Base-by-base conservation (phyloP, 2,113 vertebrate genomes). In the Nycticorax nycticorax region DNA sequence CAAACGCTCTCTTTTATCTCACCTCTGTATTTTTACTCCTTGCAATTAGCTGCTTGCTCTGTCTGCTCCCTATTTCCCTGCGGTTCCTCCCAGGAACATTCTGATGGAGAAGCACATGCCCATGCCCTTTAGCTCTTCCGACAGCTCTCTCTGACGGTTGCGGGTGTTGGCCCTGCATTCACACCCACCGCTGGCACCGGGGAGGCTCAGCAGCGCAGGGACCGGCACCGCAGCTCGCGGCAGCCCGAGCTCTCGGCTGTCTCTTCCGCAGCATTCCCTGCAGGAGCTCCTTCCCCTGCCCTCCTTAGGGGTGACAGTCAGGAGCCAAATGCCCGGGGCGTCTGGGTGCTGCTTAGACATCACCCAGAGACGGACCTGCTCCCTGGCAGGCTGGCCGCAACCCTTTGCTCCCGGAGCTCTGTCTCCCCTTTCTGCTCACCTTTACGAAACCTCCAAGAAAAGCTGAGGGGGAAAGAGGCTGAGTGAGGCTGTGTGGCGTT, bases 1-100 rank as follows among this genome's bases (percentile, higher is more conserved):
- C 92, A 85, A 79, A 83, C 62, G 43, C 64, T 92, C 92, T 95
- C 97, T 95, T 97, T 96, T 93, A 88, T 94, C 96, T 92, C 88
- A 62, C 95, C 59, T 52, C 12, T 71, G 48, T 87, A 89, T 89
- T 94, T 88, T 81, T 82, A 18, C 73, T 93, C 73, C 91, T 91
- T 89, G 76, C 86, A 94, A 96, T 94, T 95, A 96, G 77, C 85
- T 86, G 75, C 85, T 52, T 93, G 88, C 79, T 93, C 85, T 84
- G 67, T 91, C 92, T 95, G 83, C 68, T 96, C 88, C 80, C 83
- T 43, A 10, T 94, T 96, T 82, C 59, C 88, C 95, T 89, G 64
- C 0, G 7, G 69, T 63, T 92, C 85, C 62, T 93, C 83, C 59
- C 35, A 80, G 56, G 92, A 93, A 52, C 23, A 9, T 72, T 77